These are phyloP conservation scores for Macquaria ambigua DNA, from an alignment of 2,113 vertebrate genomes.

Conservation along the genomic window DNA sequence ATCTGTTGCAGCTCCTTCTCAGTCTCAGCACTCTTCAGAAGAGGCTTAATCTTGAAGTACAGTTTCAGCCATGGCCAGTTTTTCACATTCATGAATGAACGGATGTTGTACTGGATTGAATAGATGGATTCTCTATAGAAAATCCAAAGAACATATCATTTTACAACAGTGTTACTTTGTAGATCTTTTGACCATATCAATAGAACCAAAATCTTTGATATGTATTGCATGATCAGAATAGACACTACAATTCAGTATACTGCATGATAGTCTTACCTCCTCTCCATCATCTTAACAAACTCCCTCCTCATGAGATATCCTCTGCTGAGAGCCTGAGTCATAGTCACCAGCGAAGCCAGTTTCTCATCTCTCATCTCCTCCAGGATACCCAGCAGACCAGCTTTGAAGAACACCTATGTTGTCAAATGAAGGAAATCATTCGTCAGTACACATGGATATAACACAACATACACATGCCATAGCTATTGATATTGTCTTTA, in stretches of 20 bases:
- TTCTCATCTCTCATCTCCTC: slow-evolving; percentile 96
- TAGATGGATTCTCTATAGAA: slow-evolving; percentile 83
- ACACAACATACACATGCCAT: no score
- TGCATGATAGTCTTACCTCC: slow-evolving; percentile 40
- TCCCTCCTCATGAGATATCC: slow-evolving; percentile 79
- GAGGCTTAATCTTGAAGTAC: slow-evolving; percentile 84
- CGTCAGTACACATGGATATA: background rate
- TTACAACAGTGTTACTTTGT: no score
- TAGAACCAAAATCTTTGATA: no score
- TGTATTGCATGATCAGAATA: no score
- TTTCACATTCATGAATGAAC: slow-evolving; percentile 85
- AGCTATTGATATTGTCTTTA: background rate
- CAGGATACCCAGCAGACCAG: slow-evolving; percentile 91
- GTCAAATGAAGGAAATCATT: background rate
- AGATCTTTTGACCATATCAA: no score
- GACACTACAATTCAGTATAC: background rate
- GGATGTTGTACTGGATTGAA: slow-evolving; percentile 89
- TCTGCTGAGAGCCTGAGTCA: slow-evolving; percentile 81
- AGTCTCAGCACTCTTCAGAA: slow-evolving; percentile 47
- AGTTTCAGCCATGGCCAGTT: slow-evolving; percentile 84
- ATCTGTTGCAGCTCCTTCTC: slow-evolving; percentile 82
- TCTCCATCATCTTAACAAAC: slow-evolving; percentile 82
- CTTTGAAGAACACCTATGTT: slow-evolving; percentile 95
- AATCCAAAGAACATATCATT: no score
- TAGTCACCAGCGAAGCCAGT: slow-evolving; percentile 83